Conservation (phyloP, 1,140 invertebrate species). For the Drosophila subobscura region DNA sequence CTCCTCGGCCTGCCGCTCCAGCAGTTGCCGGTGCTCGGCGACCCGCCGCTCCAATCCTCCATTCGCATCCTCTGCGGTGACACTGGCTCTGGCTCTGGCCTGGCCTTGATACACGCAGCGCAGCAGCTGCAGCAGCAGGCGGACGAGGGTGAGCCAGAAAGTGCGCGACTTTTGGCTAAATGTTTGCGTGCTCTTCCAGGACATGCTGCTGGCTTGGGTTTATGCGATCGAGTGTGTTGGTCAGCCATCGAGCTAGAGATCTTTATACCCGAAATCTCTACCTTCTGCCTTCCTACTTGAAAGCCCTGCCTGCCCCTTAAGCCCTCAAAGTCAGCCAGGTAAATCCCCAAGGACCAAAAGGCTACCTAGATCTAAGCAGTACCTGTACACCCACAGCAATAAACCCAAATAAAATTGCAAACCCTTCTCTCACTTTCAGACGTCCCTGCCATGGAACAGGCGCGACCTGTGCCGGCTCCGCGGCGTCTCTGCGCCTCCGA, state of each 20-base stretch:
- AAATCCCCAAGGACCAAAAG: background rate
- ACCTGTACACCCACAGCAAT: too few relatives aligned
- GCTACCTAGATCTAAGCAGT: background rate
- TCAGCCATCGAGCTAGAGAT: fast-evolving
- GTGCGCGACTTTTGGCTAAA: slow-evolving; percentile 7
- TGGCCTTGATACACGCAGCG: background rate
- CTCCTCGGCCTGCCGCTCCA: slow-evolving; percentile 2
- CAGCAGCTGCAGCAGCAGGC: slow-evolving; percentile 28
- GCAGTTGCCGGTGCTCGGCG: background rate
- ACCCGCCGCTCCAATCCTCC: background rate
- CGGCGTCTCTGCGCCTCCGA: slow-evolving; percentile 70
- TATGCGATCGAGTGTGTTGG: slow-evolving; percentile 2
- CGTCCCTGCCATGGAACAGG: slow-evolving; percentile 52
- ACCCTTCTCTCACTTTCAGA: slow-evolving; percentile 1
- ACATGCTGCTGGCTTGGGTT: slow-evolving; percentile 1
- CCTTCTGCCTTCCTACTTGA: background rate
- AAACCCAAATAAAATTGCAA: background rate
- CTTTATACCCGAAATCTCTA: slow-evolving; percentile 1
- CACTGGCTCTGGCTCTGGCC: too few relatives aligned
- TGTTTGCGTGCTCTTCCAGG: background rate
- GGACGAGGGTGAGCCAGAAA: slow-evolving; percentile 24
- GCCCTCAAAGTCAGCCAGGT: background rate
- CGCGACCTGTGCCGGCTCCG: slow-evolving; percentile 77
- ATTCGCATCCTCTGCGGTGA: background rate
- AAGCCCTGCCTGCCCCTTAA: background rate